Percentiles rank a stretch among this genome's conserved stretches.
phyloP scores from a whole-genome alignment of 2,888 invertebrate species.

The Macropis europaea region DNA sequence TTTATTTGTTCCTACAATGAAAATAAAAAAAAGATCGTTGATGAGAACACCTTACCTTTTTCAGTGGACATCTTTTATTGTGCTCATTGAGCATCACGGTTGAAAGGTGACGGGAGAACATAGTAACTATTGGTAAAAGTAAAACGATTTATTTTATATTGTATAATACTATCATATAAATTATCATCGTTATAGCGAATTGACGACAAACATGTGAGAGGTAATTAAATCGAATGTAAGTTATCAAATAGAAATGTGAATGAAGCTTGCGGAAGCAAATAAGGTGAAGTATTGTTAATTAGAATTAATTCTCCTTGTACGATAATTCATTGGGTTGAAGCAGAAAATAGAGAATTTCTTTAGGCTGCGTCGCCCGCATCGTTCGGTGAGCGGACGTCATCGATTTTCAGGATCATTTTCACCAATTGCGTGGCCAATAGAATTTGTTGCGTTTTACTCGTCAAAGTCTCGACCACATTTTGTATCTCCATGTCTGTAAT shows the following conservation, averaged over 20 bases:
- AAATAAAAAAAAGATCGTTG: slow-evolving; percentile 70
- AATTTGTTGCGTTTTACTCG: slow-evolving; percentile 98
- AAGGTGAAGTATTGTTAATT: slow-evolving; percentile 27
- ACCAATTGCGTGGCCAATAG: slow-evolving; percentile 98
- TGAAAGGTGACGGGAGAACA: not conserved
- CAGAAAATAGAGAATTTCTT: slow-evolving; percentile 15
- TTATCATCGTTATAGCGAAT: slow-evolving; percentile 34
- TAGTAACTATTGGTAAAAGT: slow-evolving; percentile 5
- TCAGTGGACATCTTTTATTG: not conserved
- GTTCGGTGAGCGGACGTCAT: slow-evolving; percentile 90
- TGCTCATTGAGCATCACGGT: not conserved
- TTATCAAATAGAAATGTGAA: slow-evolving; percentile 42
- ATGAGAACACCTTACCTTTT: slow-evolving; percentile 18
- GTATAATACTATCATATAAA: slow-evolving; percentile 49
- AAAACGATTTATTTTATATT: slow-evolving; percentile 27
- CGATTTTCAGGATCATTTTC: slow-evolving; percentile 99
- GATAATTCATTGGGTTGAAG: slow-evolving; percentile 27
- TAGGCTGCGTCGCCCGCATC: slow-evolving; percentile 65
- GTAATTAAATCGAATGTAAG: slow-evolving; percentile 15
- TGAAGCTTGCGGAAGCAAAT: slow-evolving; percentile 40
- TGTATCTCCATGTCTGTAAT: slow-evolving; percentile 94
- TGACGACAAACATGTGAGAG: slow-evolving; percentile 4
- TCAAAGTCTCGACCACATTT: slow-evolving; percentile 97
- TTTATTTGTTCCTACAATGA: slow-evolving; percentile 72
- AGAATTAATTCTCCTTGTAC: slow-evolving; percentile 29